Evolutionary conservation across 2,888 invertebrate species (phyloP).

Genomic region (Ashinkailepas kermadecensis): DNA sequence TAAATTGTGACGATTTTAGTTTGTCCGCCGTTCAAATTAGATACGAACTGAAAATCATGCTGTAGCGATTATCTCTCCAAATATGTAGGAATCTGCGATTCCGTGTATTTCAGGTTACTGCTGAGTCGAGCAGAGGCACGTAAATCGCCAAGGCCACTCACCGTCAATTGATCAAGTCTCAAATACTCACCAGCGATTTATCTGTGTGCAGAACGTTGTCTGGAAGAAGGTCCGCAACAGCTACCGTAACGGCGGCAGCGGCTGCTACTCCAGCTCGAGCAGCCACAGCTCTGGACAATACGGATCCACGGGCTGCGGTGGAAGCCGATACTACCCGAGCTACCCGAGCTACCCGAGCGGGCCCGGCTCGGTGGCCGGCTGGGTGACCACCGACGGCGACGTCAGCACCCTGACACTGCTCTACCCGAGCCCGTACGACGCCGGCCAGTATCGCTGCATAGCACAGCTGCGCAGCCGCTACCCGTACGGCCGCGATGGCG

Average conservation of each 20-base stretch:
- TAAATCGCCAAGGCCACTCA: too few species aligned
- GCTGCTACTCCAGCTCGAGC: not conserved
- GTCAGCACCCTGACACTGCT: not conserved
- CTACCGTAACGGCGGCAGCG: not conserved
- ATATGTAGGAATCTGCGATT: too few species aligned
- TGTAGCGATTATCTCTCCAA: too few species aligned
- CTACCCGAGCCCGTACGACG: not conserved
- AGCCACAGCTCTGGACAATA: not conserved
- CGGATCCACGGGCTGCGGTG: not conserved
- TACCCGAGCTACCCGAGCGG: not conserved
- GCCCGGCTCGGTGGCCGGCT: slow-evolving; percentile 8
- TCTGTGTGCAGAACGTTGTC: not conserved
- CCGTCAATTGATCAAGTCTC: too few species aligned
- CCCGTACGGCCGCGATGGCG: not conserved
- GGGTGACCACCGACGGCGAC: not conserved
- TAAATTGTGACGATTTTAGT: too few species aligned
- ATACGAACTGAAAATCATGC: too few species aligned
- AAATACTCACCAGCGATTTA: not conserved
- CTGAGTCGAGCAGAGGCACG: too few species aligned
- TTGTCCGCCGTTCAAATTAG: too few species aligned
- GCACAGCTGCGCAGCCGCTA: not conserved
- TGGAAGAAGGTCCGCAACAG: not conserved
- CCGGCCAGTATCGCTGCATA: not conserved
- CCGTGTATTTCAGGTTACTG: too few species aligned
- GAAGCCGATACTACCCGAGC: not conserved